These are phyloP conservation scores for Ophion costatus DNA, from an alignment of 2,888 invertebrate genomes.

Conservation along the genomic window DNA sequence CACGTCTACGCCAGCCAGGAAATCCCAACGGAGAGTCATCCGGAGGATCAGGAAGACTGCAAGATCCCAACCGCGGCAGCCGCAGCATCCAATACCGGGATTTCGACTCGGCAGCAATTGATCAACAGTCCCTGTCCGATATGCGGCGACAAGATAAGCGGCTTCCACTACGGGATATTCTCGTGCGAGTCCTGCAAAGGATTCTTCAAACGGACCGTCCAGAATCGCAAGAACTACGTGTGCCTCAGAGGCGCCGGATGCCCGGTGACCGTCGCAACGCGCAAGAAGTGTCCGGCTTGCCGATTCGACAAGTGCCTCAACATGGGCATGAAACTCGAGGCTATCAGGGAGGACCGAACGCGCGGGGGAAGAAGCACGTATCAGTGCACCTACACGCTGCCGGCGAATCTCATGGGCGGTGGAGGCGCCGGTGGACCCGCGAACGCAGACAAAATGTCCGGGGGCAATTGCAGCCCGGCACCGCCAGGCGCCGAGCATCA, in stretches of 20 bases:
- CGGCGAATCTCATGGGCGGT: constrained; percentile 85
- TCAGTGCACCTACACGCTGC: constrained; percentile 96
- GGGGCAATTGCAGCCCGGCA: constrained; percentile 81
- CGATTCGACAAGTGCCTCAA: constrained; percentile 97
- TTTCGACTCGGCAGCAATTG: constrained; percentile 92
- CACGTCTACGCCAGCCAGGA: constrained; percentile 78
- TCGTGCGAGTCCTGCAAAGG: constrained; percentile 99
- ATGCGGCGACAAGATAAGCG: constrained; percentile 97
- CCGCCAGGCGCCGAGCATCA: constrained; percentile 80
- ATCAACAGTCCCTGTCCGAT: constrained; percentile 98
- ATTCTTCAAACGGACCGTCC: constrained; percentile 99
- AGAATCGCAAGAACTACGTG: constrained; percentile 98
- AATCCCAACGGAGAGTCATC: constrained; percentile 75
- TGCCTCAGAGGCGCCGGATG: constrained; percentile 96
- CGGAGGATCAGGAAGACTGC: constrained; percentile 74
- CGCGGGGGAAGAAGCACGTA: constrained; percentile 98
- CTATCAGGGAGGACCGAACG: constrained; percentile 97
- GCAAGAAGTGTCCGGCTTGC: constrained; percentile 98
- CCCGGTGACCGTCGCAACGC: constrained; percentile 95
- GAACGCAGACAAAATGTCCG: constrained; percentile 82
- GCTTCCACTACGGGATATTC: constrained; percentile 99
- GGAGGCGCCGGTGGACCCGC: constrained; percentile 84
- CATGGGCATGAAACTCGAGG: constrained; percentile 98
- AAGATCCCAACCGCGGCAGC: constrained; percentile 84
- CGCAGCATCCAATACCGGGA: constrained; percentile 85